Conservation (phyloP, 2,113 vertebrate species). For the Tinamus guttatus region DNA sequence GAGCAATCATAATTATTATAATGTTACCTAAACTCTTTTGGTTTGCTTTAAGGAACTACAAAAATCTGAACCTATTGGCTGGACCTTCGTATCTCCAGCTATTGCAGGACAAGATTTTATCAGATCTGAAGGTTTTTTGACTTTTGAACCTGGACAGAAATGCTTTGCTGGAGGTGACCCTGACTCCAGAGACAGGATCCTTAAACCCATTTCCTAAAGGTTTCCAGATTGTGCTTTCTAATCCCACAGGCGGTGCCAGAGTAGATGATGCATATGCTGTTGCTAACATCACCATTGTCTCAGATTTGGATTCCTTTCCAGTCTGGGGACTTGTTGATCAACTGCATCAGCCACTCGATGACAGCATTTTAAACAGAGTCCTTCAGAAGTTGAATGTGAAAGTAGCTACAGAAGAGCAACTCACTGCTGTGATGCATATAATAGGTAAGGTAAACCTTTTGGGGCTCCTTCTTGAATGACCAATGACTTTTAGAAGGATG, state of each 20-base stretch:
- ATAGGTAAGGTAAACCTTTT: slow-evolving; percentile 83
- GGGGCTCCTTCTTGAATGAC: not conserved
- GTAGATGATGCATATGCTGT: slow-evolving; percentile 83
- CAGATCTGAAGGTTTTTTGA: slow-evolving; percentile 82
- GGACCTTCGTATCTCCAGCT: slow-evolving; percentile 85
- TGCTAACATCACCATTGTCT: slow-evolving; percentile 92
- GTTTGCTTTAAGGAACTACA: slow-evolving; percentile 84
- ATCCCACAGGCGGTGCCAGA: slow-evolving; percentile 83
- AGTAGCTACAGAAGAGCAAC: slow-evolving; percentile 85
- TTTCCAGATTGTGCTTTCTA: slow-evolving; percentile 89
- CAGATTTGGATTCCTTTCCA: slow-evolving; percentile 83
- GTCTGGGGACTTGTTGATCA: slow-evolving; percentile 91
- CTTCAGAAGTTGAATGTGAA: slow-evolving; percentile 84
- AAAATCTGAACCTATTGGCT: slow-evolving; percentile 84
- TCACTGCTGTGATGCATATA: slow-evolving; percentile 85
- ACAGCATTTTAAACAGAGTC: slow-evolving; percentile 78
- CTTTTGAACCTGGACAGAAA: slow-evolving; percentile 85
- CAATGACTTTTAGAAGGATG: not conserved
- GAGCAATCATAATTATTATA: not conserved
- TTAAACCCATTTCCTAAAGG: slow-evolving; percentile 90
- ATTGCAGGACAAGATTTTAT: slow-evolving; percentile 89
- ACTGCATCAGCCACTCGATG: slow-evolving; percentile 87
- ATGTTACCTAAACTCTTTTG: not conserved
- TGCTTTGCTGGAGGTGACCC: slow-evolving; percentile 78
- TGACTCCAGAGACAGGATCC: slow-evolving; percentile 86